Evolutionary conservation across 2,113 vertebrate genomes (phyloP).

Genomic region (Strigops habroptila): DNA sequence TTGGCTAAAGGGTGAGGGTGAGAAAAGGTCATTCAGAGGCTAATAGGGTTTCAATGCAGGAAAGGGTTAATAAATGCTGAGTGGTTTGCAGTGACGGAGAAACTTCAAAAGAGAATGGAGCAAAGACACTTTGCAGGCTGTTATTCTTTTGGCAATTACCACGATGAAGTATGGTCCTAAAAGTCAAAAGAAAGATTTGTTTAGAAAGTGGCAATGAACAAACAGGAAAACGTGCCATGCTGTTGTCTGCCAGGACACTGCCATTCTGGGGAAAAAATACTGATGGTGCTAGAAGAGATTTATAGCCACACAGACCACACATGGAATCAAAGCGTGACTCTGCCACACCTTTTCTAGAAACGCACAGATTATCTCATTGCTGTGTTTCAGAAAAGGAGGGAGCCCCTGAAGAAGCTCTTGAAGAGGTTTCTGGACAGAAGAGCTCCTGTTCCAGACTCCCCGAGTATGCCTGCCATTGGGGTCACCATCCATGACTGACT

Average conservation of each 20-base stretch:
- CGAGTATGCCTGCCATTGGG: neutral
- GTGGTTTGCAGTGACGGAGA: neutral
- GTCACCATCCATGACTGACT: neutral
- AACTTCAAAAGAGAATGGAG: neutral
- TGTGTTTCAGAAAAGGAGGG: neutral
- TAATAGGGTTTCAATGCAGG: neutral
- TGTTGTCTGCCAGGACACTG: neutral
- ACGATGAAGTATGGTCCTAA: neutral
- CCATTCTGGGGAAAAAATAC: neutral
- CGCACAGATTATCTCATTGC: neutral
- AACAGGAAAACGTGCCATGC: neutral
- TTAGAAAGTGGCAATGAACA: neutral
- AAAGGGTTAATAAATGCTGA: neutral
- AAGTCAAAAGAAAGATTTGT: neutral
- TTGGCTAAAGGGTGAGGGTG: neutral
- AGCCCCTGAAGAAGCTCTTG: neutral
- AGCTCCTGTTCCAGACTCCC: neutral
- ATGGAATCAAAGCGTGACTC: neutral
- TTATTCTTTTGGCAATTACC: neutral
- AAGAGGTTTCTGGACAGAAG: neutral
- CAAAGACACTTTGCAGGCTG: neutral
- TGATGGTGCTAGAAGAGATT: neutral
- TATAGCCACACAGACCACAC: neutral
- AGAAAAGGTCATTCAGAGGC: neutral
- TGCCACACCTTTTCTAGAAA: neutral